Percentiles rank a stretch among this genome's conserved stretches.
Conservation (phyloP, 2,113 vertebrate genomes). For the Phalacrocorax carbo region DNA sequence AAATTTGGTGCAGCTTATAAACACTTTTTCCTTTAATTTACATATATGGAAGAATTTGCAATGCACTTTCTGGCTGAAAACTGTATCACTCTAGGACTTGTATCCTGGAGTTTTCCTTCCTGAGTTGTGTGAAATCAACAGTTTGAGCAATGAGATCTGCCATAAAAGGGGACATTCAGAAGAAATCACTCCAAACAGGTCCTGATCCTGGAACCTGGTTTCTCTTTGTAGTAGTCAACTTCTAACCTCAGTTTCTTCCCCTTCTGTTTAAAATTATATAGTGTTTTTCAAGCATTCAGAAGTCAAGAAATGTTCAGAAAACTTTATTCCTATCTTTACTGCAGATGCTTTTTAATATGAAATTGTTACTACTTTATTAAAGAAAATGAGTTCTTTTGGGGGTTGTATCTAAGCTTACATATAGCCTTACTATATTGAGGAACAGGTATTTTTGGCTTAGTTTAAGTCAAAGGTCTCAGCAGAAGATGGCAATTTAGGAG, state of each 20-base stretch:
- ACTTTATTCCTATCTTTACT: neutral
- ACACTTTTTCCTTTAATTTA: neutral
- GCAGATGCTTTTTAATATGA: neutral
- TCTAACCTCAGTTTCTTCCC: neutral
- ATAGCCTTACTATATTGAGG: neutral
- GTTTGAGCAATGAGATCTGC: neutral
- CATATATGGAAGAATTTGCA: neutral
- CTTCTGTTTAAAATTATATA: neutral
- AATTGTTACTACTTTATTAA: neutral
- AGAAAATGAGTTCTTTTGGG: neutral
- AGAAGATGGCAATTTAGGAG: neutral
- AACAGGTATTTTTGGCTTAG: neutral
- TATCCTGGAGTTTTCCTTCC: neutral
- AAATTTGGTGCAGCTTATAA: neutral
- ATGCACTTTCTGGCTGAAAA: neutral
- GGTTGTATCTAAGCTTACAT: neutral
- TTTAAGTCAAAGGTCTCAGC: neutral
- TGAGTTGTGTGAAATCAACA: neutral
- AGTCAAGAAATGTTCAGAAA: neutral
- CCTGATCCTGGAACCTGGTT: neutral
- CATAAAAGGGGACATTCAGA: neutral
- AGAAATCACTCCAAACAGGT: neutral
- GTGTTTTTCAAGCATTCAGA: neutral
- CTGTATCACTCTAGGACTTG: neutral
- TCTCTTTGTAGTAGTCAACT: neutral